These are phyloP conservation scores for Cephus nigrinus DNA, from an alignment of 2,888 invertebrate genomes.

Conservation along the genomic window DNA sequence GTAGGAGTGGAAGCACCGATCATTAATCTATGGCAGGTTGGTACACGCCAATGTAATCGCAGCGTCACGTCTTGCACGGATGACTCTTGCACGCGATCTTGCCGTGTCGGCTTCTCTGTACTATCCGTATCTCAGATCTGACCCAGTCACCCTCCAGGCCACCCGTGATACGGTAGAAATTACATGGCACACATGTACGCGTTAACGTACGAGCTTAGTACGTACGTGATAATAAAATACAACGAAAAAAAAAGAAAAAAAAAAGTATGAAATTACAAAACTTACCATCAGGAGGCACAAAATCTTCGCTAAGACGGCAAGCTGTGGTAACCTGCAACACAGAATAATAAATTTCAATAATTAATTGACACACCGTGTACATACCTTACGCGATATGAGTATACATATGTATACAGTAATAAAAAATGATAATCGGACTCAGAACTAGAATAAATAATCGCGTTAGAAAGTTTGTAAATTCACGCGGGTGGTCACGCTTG, in stretches of 20 bases:
- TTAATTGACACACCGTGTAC: not conserved
- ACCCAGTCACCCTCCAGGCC: conserved; percentile 41
- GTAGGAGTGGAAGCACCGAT: conserved; percentile 43
- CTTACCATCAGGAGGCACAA: conserved; percentile 91
- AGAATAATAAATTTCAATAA: conserved; percentile 29
- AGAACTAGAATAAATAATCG: not conserved
- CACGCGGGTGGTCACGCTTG: not conserved
- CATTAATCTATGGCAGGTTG: conserved; percentile 44
- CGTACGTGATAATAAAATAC: not conserved
- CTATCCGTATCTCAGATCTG: conserved; percentile 41
- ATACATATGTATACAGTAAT: too few relatives aligned
- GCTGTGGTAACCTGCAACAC: conserved; percentile 87
- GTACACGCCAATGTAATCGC: conserved; percentile 36
- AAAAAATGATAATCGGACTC: not conserved
- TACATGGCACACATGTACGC: not conserved
- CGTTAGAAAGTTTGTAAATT: not conserved
- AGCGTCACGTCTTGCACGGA: conserved; percentile 33
- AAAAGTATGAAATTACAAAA: conserved; percentile 36
- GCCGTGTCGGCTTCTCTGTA: conserved; percentile 19
- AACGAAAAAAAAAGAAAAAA: not conserved
- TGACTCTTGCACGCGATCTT: conserved; percentile 38
- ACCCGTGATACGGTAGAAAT: not conserved
- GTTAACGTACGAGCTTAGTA: too few relatives aligned
- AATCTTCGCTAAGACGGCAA: conserved; percentile 91
- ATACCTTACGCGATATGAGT: too few relatives aligned